phyloP scores from a whole-genome alignment of 2,797 vertebrate species.

The Centroberyx gerrardi region DNA sequence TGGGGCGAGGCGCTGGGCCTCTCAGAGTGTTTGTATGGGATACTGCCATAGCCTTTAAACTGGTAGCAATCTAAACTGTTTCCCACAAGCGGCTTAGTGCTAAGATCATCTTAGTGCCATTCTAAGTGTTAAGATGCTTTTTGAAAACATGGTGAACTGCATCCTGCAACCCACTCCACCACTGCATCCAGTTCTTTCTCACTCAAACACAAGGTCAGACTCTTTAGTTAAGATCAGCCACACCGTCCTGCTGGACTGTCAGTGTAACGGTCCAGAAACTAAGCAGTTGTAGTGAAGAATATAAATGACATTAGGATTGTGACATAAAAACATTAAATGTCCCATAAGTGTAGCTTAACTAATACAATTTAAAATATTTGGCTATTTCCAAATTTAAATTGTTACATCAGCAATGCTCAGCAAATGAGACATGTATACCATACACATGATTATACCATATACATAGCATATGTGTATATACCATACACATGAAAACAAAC shows the following conservation, averaged over 20 bases:
- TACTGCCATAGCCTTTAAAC: constrained; percentile 13
- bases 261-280: constrained; percentile 6
- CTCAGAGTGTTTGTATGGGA: neutral
- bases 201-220: constrained; percentile 23
- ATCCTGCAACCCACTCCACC: neutral
- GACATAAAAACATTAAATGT: constrained; percentile 49
- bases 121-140: neutral
- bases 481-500: constrained; percentile 33
- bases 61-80: neutral
- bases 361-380: constrained; percentile 34
- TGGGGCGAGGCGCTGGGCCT: constrained; percentile 6
- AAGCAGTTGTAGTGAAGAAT: neutral
- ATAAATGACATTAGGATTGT: constrained; percentile 22
- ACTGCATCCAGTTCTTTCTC: neutral
- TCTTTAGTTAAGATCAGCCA: constrained; percentile 5
- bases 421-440: constrained; percentile 44
- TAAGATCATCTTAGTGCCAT: neutral
- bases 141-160: neutral
- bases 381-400: constrained; percentile 49
- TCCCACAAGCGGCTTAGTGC: neutral
- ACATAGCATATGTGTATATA: constrained; percentile 40
- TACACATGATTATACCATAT: constrained; percentile 15
- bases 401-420: constrained; percentile 45
- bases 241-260: neutral
- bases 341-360: constrained; percentile 31